Evolutionary conservation across 2,888 invertebrate genomes (phyloP).

Genomic region (Drosophila affinis): DNA sequence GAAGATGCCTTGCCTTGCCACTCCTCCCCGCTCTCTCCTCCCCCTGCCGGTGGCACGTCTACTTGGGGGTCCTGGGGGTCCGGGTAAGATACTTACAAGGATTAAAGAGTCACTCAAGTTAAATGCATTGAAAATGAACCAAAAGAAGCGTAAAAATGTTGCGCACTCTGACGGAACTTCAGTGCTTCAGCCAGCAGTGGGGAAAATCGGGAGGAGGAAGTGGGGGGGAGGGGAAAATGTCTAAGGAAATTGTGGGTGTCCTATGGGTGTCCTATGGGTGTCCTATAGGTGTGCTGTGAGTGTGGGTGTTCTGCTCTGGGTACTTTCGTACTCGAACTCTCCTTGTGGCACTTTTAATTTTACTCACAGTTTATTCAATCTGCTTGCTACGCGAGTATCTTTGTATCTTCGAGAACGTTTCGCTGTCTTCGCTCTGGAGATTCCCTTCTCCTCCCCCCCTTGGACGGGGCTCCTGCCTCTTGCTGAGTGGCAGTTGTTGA

Average conservation of each 20-base stretch:
- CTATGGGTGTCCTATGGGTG: not conserved
- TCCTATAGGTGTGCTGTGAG: slow-evolving; percentile 31
- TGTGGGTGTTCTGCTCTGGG: slow-evolving; percentile 42
- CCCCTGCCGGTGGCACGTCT: not conserved
- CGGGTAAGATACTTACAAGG: slow-evolving; percentile 81
- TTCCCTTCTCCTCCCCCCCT: not conserved
- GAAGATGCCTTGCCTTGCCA: slow-evolving; percentile 55
- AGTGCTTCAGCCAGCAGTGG: slow-evolving; percentile 42
- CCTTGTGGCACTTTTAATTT: slow-evolving; percentile 73
- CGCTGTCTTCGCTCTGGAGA: slow-evolving; percentile 4
- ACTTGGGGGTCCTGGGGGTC: not conserved
- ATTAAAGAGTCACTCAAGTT: slow-evolving; percentile 83
- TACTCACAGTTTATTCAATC: slow-evolving; percentile 81
- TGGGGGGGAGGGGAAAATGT: not conserved
- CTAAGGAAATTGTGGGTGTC: not conserved
- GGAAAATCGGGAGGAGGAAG: not conserved
- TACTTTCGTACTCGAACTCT: slow-evolving; percentile 19
- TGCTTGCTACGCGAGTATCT: slow-evolving; percentile 65
- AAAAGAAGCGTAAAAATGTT: slow-evolving; percentile 80
- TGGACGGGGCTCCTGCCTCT: slow-evolving; percentile 12
- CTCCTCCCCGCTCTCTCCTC: not conserved
- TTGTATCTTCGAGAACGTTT: slow-evolving; percentile 47
- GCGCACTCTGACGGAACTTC: slow-evolving; percentile 62
- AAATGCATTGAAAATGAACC: slow-evolving; percentile 82
- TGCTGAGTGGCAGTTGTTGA: slow-evolving; percentile 76